Conservation (phyloP, 2,888 invertebrate species). For the Sphecodes monilicornis region DNA sequence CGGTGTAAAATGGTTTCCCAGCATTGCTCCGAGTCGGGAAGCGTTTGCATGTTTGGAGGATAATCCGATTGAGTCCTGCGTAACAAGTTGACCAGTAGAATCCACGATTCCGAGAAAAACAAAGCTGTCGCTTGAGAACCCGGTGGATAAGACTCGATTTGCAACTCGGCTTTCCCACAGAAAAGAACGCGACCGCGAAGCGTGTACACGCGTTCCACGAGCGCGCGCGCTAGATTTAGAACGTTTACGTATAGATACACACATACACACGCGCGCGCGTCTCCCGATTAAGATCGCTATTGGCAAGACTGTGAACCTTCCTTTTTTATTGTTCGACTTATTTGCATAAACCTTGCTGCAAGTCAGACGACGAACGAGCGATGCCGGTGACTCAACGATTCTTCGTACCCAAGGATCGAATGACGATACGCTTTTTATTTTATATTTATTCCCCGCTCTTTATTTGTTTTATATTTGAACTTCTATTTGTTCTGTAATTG, state of each 20-base stretch:
- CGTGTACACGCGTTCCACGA: neutral
- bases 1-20: too few species aligned
- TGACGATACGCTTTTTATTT: slow-evolving; percentile 17
- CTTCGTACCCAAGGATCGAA: slow-evolving; percentile 6
- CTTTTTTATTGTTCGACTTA: slow-evolving; percentile 42
- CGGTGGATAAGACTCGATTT: slow-evolving; percentile 58
- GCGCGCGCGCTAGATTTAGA: slow-evolving; percentile 24
- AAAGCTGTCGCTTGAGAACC: slow-evolving; percentile 45
- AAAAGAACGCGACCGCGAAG: slow-evolving; percentile 10
- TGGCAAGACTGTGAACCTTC: slow-evolving; percentile 54
- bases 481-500: neutral
- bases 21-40: neutral
- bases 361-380: neutral
- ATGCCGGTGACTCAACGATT: slow-evolving; percentile 18
- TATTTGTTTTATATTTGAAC: neutral
- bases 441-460: neutral
- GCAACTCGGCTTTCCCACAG: slow-evolving; percentile 66
- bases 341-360: slow-evolving; percentile 41
- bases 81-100: neutral
- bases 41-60: neutral
- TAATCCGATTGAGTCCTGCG: neutral
- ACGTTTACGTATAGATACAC: slow-evolving; percentile 5
- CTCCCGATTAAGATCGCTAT: slow-evolving; percentile 53
- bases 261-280: neutral
- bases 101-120: slow-evolving; percentile 23